phyloP scores from a whole-genome alignment of 2,113 vertebrate genomes.

The Sterrhoptilus dennistouni region DNA sequence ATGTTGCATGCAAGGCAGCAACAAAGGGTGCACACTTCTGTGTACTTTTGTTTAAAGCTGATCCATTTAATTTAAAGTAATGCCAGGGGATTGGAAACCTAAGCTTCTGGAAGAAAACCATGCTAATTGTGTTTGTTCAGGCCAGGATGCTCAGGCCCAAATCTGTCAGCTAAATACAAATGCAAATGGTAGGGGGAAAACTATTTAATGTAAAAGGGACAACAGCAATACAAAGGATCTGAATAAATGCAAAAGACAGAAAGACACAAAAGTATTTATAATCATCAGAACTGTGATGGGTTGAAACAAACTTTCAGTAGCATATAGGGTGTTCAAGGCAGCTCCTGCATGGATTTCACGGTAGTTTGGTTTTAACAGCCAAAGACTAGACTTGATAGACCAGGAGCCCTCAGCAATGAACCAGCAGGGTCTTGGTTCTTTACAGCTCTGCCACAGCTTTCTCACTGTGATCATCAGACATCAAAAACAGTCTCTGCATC shows the following conservation, averaged over 20 bases:
- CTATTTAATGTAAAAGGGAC: background rate
- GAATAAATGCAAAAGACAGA: background rate
- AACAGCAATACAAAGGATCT: background rate
- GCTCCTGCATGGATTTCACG: background rate
- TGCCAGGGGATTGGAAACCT: background rate
- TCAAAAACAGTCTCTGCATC: background rate
- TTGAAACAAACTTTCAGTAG: background rate
- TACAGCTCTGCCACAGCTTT: background rate
- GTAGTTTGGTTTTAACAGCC: background rate
- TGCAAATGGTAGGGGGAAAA: background rate
- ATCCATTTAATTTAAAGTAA: background rate
- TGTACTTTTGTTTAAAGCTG: background rate
- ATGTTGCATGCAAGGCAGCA: background rate
- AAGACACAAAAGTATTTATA: background rate
- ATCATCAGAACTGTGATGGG: background rate
- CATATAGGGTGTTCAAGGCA: background rate
- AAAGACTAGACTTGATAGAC: background rate
- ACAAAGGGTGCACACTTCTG: rapidly evolving
- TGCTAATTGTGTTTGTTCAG: background rate
- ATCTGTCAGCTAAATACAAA: background rate
- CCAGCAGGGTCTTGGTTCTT: background rate
- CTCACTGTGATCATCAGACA: background rate
- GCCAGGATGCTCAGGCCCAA: background rate
- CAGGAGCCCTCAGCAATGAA: background rate
- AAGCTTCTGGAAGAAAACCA: background rate